Percentiles rank a stretch among this genome's conserved stretches.
Evolutionary conservation across 2,888 invertebrate species (phyloP).

Genomic region (Xanthia togata): DNA sequence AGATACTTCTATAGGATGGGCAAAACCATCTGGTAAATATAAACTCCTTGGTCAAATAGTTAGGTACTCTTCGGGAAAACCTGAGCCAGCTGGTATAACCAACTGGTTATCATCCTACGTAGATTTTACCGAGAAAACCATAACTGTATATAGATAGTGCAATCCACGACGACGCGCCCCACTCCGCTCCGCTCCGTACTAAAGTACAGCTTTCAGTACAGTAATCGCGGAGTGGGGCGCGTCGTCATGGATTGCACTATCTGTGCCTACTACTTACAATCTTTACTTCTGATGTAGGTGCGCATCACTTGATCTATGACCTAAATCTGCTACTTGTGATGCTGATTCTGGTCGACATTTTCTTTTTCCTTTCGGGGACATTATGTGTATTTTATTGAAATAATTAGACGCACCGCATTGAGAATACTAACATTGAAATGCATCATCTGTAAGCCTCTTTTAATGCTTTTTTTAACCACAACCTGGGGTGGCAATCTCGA

Average conservation of each 20-base stretch:
- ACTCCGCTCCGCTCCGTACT: no score
- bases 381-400: slow-evolving; percentile 5
- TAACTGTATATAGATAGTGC: slow-evolving; percentile 12
- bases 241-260: no score
- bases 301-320: slow-evolving; percentile 38
- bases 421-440: neutral
- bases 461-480: neutral
- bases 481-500: no score
- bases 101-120: neutral
- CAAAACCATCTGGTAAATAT: slow-evolving; percentile 5
- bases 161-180: no score
- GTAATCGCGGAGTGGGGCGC: no score
- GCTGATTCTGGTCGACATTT: slow-evolving; percentile 15
- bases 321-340: slow-evolving; percentile 5
- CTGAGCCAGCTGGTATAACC: neutral
- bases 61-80: slow-evolving; percentile 1
- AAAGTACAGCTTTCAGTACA: no score
- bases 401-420: neutral
- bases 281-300: neutral
- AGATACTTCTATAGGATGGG: neutral
- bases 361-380: neutral
- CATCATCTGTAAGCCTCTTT: neutral
- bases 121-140: slow-evolving; percentile 13
- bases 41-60: neutral
- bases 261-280: neutral